These are phyloP conservation scores for Volucella zonaria DNA, from an alignment of 2,888 invertebrate genomes.

Conservation along the genomic window DNA sequence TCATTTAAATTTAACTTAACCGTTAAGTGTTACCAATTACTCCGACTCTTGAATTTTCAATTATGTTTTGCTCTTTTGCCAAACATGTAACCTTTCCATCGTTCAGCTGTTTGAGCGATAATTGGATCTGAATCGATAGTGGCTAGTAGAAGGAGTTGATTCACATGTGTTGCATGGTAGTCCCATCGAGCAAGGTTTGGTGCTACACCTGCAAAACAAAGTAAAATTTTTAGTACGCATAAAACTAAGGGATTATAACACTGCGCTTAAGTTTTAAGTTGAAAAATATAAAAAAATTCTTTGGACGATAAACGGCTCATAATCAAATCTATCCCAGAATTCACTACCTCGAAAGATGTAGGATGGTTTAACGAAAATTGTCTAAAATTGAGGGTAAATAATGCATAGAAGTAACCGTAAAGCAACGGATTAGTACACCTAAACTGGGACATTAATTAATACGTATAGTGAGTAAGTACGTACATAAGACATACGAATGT, in stretches of 20 bases:
- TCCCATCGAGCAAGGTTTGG: constrained; percentile 99
- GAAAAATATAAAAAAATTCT: no score
- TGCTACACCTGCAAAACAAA: constrained; percentile 84
- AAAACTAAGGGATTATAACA: not conserved
- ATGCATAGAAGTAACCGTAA: no score
- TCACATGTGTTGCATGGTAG: constrained; percentile 99
- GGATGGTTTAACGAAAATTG: no score
- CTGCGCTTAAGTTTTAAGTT: not conserved
- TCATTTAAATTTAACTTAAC: constrained; percentile 33
- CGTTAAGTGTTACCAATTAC: constrained; percentile 29
- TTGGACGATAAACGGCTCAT: no score
- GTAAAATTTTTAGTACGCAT: not conserved
- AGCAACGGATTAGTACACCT: no score
- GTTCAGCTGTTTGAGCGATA: constrained; percentile 91
- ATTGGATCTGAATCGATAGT: constrained; percentile 93
- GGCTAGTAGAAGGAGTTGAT: constrained; percentile 94
- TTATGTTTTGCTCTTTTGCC: constrained; percentile 97
- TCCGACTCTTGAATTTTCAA: constrained; percentile 82
- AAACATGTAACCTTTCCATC: constrained; percentile 97
- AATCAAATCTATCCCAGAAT: no score
- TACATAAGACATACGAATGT: no score
- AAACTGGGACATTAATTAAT: no score
- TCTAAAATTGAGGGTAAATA: no score
- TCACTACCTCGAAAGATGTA: no score
- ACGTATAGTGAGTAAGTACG: no score